Percentiles rank a stretch among this genome's conserved stretches.
Conservation (phyloP, 2,888 invertebrate genomes). For the Leucophenga montana region DNA sequence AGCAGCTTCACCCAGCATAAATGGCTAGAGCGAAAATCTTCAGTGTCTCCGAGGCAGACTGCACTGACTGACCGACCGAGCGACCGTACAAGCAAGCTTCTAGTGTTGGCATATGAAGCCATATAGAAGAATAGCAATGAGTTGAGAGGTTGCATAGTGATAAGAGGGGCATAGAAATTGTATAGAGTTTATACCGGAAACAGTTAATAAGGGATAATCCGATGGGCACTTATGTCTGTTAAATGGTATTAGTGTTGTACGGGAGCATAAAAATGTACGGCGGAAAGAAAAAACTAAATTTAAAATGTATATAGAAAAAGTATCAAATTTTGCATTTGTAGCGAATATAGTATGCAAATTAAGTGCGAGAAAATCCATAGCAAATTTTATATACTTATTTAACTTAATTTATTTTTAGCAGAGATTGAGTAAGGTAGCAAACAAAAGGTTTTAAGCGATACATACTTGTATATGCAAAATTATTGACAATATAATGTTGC, state of each 20-base stretch:
- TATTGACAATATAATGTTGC: not conserved
- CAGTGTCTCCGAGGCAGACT: conserved; percentile 40
- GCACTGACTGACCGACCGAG: not conserved
- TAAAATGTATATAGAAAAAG: not conserved
- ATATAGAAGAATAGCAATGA: conserved; percentile 19
- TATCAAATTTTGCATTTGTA: not conserved
- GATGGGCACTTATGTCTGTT: conserved; percentile 43
- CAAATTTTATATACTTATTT: not conserved
- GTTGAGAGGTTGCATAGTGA: conserved; percentile 2
- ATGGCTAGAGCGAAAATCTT: conserved; percentile 36
- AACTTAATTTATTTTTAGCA: conserved; percentile 4
- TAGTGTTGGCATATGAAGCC: conserved; percentile 2
- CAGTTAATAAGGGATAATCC: conserved; percentile 62
- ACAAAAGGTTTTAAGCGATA: not conserved
- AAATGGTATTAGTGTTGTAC: conserved; percentile 34
- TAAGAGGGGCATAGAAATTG: conserved; percentile 3
- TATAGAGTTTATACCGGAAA: conserved; percentile 52
- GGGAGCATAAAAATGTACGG: not conserved
- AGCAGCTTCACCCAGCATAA: not conserved
- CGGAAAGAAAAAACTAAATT: conserved; percentile 2
- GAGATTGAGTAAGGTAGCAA: not conserved
- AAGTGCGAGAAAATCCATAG: not conserved
- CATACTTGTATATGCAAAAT: not conserved
- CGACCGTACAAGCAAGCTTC: not conserved
- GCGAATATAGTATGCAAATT: conserved; percentile 3